These are phyloP conservation scores for Varroa destructor DNA, from an alignment of 1,140 invertebrate genomes.

Conservation along the genomic window DNA sequence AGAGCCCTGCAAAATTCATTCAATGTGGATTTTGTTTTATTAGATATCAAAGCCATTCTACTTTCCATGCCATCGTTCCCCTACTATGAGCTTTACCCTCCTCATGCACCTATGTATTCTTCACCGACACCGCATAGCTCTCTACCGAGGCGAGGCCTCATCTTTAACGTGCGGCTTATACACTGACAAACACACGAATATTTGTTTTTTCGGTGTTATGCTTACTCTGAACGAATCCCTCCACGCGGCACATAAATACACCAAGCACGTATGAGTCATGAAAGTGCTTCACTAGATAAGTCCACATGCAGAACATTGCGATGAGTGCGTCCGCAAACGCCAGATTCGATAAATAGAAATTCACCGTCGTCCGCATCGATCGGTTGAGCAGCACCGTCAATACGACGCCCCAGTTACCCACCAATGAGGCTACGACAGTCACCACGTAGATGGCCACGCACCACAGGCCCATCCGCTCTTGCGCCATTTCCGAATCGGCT, in stretches of 20 bases:
- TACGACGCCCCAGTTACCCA: constrained; percentile 45
- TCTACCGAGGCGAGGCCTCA: too few species aligned
- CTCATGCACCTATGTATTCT: too few species aligned
- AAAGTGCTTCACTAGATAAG: constrained; percentile 29
- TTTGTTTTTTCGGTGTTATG: neutral
- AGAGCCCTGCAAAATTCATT: too few species aligned
- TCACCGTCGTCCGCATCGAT: constrained; percentile 40
- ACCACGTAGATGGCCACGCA: constrained; percentile 36
- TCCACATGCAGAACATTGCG: constrained; percentile 32
- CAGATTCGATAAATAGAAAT: constrained; percentile 32
- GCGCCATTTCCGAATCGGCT: neutral
- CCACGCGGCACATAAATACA: constrained; percentile 32
- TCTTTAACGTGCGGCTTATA: too few species aligned
- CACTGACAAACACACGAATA: too few species aligned
- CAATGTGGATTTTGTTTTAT: too few species aligned
- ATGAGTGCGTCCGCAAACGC: constrained; percentile 32
- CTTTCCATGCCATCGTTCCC: too few species aligned
- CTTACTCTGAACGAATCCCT: constrained; percentile 33
- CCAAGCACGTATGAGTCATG: constrained; percentile 30
- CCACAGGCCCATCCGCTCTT: constrained; percentile 4
- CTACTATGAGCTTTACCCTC: too few species aligned
- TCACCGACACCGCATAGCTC: too few species aligned
- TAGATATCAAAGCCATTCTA: too few species aligned
- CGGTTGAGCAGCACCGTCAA: constrained; percentile 45
- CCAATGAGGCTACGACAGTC: constrained; percentile 38